Conservation (phyloP, 1,140 invertebrate species). For the Cherax quadricarinatus region DNA sequence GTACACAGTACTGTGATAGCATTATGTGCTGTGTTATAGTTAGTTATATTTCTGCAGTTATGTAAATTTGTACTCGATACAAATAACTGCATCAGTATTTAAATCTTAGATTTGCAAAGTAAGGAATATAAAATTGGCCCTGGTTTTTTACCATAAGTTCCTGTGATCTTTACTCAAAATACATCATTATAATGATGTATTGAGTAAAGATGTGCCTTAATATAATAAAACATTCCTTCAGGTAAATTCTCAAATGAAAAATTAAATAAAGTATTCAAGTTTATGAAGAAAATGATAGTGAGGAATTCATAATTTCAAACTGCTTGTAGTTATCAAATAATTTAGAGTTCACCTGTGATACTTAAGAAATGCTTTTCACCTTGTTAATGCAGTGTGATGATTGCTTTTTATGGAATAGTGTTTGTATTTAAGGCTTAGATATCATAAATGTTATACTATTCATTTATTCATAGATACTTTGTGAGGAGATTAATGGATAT, state of each 20-base stretch:
- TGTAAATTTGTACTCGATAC: background rate
- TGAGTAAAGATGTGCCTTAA: conserved; percentile 12
- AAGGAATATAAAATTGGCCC: background rate
- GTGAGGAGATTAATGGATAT: background rate
- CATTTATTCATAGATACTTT: background rate
- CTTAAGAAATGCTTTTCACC: background rate
- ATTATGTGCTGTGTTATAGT: background rate
- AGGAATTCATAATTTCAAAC: no score
- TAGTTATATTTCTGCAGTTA: background rate
- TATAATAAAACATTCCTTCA: background rate
- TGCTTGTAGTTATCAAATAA: no score
- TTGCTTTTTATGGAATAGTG: background rate
- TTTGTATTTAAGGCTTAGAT: background rate
- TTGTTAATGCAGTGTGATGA: background rate
- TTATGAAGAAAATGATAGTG: no score
- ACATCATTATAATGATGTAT: background rate
- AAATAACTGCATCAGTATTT: background rate
- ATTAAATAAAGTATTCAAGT: no score
- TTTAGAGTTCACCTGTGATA: background rate
- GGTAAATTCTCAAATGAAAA: background rate
- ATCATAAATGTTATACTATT: background rate
- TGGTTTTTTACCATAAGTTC: background rate
- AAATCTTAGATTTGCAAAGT: background rate
- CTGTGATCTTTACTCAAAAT: background rate
- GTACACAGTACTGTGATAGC: background rate